These are phyloP conservation scores for Andrena minutula DNA, from an alignment of 2,888 invertebrate species.

Conservation along the genomic window DNA sequence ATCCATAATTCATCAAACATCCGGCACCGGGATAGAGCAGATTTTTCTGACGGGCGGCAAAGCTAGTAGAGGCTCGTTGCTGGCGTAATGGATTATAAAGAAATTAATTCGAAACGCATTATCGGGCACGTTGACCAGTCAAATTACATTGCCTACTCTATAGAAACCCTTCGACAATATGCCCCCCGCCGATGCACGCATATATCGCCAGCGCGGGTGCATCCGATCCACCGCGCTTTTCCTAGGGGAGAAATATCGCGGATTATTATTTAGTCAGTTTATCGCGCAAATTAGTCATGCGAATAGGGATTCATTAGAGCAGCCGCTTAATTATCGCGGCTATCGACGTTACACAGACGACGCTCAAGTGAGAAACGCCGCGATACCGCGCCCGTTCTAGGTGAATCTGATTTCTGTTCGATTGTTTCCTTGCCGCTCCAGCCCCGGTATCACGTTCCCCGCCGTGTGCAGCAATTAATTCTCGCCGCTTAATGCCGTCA, in stretches of 20 bases:
- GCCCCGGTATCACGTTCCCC: slow-evolving; percentile 31
- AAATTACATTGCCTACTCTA: slow-evolving; percentile 58
- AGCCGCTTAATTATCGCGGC: slow-evolving; percentile 74
- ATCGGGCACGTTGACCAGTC: slow-evolving; percentile 61
- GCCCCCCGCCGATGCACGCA: slow-evolving; percentile 34
- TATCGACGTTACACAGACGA: slow-evolving; percentile 66
- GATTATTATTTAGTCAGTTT: slow-evolving; percentile 77
- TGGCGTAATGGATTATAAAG: slow-evolving; percentile 45
- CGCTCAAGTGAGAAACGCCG: slow-evolving; percentile 58
- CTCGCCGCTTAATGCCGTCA: slow-evolving; percentile 39
- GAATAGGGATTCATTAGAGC: slow-evolving; percentile 77
- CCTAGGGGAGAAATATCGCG: slow-evolving; percentile 73
- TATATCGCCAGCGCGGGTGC: slow-evolving; percentile 49
- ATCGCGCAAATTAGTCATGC: slow-evolving; percentile 76
- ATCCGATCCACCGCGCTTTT: slow-evolving; percentile 66
- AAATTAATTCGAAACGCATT: slow-evolving; percentile 60
- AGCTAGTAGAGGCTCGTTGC: slow-evolving; percentile 22
- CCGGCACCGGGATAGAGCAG: not conserved
- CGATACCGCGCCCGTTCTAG: slow-evolving; percentile 34
- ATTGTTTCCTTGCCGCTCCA: slow-evolving; percentile 53
- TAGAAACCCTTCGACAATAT: slow-evolving; percentile 58
- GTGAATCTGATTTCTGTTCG: slow-evolving; percentile 51
- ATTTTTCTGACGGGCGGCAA: slow-evolving; percentile 7
- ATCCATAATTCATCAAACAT: not conserved
- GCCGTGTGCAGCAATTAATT: slow-evolving; percentile 46